Conservation (phyloP, 2,888 invertebrate genomes). For the Colletes collaris region DNA sequence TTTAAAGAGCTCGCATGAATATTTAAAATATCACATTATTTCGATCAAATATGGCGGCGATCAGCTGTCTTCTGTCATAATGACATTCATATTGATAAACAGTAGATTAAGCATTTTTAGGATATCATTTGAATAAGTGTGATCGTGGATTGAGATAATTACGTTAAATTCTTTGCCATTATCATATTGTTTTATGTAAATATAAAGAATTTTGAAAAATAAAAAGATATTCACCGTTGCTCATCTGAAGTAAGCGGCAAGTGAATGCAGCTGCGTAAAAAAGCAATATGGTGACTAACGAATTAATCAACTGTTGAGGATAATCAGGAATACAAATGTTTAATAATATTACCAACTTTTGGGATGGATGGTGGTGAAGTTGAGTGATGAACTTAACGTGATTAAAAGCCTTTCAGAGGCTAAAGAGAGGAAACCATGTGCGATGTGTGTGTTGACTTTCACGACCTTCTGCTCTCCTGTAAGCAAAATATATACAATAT, state of each 20-base stretch:
- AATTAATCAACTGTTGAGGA: constrained; percentile 78
- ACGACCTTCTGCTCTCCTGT: constrained; percentile 94
- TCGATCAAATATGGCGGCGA: constrained; percentile 66
- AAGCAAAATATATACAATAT: constrained; percentile 83
- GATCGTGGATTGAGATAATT: background rate
- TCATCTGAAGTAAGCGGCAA: constrained; percentile 69
- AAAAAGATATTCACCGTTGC: constrained; percentile 36
- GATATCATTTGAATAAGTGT: background rate
- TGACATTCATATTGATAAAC: constrained; percentile 60
- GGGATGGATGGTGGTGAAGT: constrained; percentile 70
- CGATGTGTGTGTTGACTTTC: constrained; percentile 97
- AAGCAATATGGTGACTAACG: constrained; percentile 81
- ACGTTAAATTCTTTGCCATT: background rate
- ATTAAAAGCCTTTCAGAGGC: constrained; percentile 68
- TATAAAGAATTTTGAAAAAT: constrained; percentile 12
- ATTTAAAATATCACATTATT: constrained; percentile 59
- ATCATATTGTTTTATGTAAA: background rate
- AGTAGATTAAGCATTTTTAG: constrained; percentile 25
- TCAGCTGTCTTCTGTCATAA: constrained; percentile 74
- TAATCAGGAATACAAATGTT: constrained; percentile 71
- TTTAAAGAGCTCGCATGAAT: constrained; percentile 19
- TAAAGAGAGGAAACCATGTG: constrained; percentile 87
- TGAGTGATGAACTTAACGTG: constrained; percentile 77
- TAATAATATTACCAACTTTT: constrained; percentile 72
- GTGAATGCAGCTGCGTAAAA: constrained; percentile 66